Evolutionary conservation across 2,888 invertebrate genomes (phyloP).

Genomic region (Euproctis similis): DNA sequence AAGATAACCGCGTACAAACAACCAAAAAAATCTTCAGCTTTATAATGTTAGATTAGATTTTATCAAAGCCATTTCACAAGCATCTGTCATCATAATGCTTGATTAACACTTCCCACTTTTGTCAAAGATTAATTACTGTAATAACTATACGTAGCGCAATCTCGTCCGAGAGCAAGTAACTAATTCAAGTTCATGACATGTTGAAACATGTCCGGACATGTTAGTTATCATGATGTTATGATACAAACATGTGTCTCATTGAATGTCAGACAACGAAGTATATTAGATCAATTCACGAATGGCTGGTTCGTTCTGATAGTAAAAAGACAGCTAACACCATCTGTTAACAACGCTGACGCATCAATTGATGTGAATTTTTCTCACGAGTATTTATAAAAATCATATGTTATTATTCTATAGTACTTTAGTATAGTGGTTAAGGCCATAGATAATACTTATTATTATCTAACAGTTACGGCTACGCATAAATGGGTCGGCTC

Average conservation of each 20-base stretch:
- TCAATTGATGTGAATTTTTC: too few relatives aligned
- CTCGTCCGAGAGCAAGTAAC: conserved; percentile 48
- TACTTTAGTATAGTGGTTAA: too few relatives aligned
- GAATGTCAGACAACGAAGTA: conserved; percentile 32
- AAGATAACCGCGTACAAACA: too few relatives aligned
- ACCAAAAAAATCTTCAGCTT: too few relatives aligned
- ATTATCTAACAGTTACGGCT: too few relatives aligned
- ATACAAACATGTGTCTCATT: conserved; percentile 49
- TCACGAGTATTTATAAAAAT: too few relatives aligned
- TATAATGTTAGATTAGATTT: too few relatives aligned
- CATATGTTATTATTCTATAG: too few relatives aligned
- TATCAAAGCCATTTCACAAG: too few relatives aligned
- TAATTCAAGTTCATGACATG: conserved; percentile 62
- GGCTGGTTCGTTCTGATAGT: conserved; percentile 17
- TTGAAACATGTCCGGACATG: conserved; percentile 66
- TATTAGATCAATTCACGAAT: conserved; percentile 52
- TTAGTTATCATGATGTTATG: conserved; percentile 45
- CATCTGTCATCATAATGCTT: conserved; percentile 24
- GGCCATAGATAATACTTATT: too few relatives aligned
- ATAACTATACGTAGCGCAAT: conserved; percentile 52
- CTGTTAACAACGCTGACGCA: conserved; percentile 7
- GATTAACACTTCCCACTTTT: conserved; percentile 32
- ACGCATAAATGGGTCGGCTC: too few relatives aligned
- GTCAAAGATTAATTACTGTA: conserved; percentile 47
- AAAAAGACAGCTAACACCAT: conserved; percentile 8